Evolutionary conservation across 2,888 invertebrate species (phyloP), one percentile per base, ranked within the genome.

Genomic region (Chalcis sispes): DNA sequence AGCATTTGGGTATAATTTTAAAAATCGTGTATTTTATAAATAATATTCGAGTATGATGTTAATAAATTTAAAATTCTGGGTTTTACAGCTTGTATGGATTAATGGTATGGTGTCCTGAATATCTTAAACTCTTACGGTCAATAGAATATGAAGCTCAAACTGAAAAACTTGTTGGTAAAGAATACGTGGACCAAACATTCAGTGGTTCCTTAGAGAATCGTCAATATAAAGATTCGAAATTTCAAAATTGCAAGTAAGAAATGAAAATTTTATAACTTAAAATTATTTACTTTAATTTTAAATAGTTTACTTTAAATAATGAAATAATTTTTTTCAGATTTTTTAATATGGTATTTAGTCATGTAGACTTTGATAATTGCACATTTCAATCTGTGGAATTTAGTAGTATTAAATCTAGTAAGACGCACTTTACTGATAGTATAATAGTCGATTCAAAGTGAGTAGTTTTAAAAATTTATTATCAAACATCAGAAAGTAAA

Each of bases 361-460:
- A 95, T 82, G 93, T 94, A 23, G 89, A 92, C 75, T 95, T 95
- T 86, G 89, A 90, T 80, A 93, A 93, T 83, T 94, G 95, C 85
- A 90, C 92, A 5, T 93, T 95, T 84, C 89, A 90, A n/a, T 91
- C 92, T 54, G 92, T 92, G 2, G 92, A 93, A 80, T 93, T 95
- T 84, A 91, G 92, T 36, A 94, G 93, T 81, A 92, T 95, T 54
- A 94, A 93, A 86, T 93, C 93, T 15, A 94, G 94, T 59, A 91
- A 92, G 72, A 93, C 93, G 0, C 91, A 90, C 78, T 95, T 95
- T 85, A 89, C 89, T 56, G 91, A 92, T 69, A 92, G 92, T 54
- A 83, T 90, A 3, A 92, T 95, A 77, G 89, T 91, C 67, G 91
- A 93, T 85, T 92, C 92, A 82, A 92, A 92, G 93, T 93, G 83